Conservation (phyloP, 2,888 invertebrate species). For the Punctoribates punctum region DNA sequence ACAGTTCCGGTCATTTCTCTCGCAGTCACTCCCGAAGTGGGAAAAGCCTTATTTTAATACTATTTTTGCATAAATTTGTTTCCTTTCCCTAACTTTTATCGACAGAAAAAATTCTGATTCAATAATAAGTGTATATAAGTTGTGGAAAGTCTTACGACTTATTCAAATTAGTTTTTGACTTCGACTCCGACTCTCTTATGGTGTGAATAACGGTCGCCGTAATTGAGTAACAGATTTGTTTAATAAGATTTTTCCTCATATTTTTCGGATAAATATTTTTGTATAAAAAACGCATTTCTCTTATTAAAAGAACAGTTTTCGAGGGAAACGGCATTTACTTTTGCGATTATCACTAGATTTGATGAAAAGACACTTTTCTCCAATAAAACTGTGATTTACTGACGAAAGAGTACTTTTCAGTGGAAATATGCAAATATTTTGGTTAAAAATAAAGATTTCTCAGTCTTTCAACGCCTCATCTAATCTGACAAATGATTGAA, state of each 20-base stretch:
- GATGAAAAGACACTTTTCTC: too few species aligned
- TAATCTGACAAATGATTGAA: too few species aligned
- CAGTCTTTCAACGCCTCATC: too few species aligned
- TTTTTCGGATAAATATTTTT: not conserved
- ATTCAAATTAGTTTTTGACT: slow-evolving; percentile 28
- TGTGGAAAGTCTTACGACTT: slow-evolving; percentile 5
- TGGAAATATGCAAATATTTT: too few species aligned
- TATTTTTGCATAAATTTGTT: not conserved
- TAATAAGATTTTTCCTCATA: slow-evolving; percentile 12
- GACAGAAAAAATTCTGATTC: too few species aligned
- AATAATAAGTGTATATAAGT: too few species aligned
- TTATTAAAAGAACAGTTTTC: not conserved
- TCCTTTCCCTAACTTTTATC: too few species aligned
- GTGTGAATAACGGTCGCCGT: not conserved
- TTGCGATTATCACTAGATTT: too few species aligned
- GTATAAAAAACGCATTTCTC: not conserved
- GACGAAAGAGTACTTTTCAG: too few species aligned
- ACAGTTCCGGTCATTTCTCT: slow-evolving; percentile 27
- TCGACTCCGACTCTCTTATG: not conserved
- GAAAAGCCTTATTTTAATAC: not conserved
- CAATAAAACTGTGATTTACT: too few species aligned
- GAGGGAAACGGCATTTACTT: not conserved
- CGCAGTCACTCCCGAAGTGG: too few species aligned
- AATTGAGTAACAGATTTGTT: slow-evolving; percentile 20
- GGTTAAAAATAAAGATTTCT: too few species aligned